Evolutionary conservation across 2,113 vertebrate genomes (phyloP).

Genomic region (cat (Felis catus)): DNA sequence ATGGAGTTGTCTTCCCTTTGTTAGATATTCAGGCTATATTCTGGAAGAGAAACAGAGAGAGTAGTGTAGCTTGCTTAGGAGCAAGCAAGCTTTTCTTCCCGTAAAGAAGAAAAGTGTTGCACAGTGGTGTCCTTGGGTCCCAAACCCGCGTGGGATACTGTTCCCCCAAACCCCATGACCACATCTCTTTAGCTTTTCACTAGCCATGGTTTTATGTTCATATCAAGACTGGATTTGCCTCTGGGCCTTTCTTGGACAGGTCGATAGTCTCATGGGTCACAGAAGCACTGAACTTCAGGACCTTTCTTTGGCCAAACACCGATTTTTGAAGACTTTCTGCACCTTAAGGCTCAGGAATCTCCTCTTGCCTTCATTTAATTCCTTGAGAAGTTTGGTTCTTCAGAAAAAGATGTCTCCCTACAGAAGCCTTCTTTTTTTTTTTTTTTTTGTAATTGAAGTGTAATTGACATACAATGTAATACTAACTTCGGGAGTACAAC

Average conservation of each 20-base stretch:
- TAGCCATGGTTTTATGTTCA: background rate
- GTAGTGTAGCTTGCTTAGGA: background rate
- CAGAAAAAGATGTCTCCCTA: background rate
- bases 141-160: background rate
- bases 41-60: background rate
- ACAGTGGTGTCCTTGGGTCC: background rate
- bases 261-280: background rate
- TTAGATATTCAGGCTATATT: background rate
- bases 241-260: background rate
- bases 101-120: background rate
- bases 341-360: background rate
- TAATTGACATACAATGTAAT: background rate
- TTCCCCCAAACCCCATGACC: no score
- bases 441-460: background rate
- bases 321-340: background rate
- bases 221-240: background rate
- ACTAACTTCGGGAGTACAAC: background rate
- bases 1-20: background rate
- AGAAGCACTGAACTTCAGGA: background rate
- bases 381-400: background rate
- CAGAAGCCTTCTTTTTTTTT: background rate
- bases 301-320: background rate
- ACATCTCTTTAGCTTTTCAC: background rate
- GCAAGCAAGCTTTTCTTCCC: no score
- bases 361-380: background rate